Conservation (phyloP, 2,797 vertebrate species). For the Pangasius macronema region DNA sequence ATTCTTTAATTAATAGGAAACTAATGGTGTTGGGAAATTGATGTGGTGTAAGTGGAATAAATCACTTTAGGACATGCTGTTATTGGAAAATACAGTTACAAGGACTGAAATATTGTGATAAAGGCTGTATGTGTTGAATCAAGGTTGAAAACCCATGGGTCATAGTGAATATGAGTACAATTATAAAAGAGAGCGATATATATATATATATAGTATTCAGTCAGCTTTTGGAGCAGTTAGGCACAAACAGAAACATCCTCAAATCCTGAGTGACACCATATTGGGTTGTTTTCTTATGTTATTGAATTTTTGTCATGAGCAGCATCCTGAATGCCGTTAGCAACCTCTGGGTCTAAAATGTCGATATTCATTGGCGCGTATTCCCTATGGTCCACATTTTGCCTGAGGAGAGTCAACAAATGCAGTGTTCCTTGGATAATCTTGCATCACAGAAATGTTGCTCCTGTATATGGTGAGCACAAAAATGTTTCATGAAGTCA, state of each 20-base stretch:
- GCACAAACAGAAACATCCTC: not conserved
- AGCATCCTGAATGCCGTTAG: slow-evolving; percentile 27
- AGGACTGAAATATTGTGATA: slow-evolving; percentile 12
- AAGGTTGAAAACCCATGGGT: not conserved
- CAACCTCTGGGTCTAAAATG: slow-evolving; percentile 34
- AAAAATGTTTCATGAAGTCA: not conserved
- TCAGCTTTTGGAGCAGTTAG: not conserved
- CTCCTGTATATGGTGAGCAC: not conserved
- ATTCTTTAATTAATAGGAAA: not conserved
- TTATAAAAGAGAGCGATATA: not conserved
- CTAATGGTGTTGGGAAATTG: not conserved
- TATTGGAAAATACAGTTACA: not conserved
- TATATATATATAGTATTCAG: not conserved
- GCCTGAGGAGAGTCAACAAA: slow-evolving; percentile 19
- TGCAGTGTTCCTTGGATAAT: slow-evolving; percentile 23
- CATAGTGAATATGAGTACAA: not conserved
- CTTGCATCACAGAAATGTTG: slow-evolving; percentile 7
- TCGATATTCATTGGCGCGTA: slow-evolving; percentile 12
- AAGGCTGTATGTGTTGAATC: not conserved
- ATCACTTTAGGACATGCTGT: too few relatives aligned
- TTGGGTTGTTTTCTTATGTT: not conserved
- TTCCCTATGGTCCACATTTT: slow-evolving; percentile 20
- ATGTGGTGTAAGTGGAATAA: not conserved
- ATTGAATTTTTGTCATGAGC: slow-evolving; percentile 17
- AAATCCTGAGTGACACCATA: not conserved